Evolutionary conservation across 2,113 vertebrate genomes (phyloP).

Genomic region (Motacilla alba): DNA sequence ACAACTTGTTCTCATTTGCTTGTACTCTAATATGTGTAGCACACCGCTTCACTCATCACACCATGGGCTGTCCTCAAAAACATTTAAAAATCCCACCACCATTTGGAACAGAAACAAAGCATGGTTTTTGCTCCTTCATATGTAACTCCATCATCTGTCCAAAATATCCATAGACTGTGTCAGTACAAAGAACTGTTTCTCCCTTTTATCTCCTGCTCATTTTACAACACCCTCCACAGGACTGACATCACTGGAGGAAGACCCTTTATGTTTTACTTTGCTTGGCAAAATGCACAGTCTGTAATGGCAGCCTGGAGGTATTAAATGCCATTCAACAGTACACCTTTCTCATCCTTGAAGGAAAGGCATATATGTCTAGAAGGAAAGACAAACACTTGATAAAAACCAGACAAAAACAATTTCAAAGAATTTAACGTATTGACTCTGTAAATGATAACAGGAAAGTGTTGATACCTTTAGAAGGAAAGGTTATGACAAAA

Average conservation of each 20-base stretch:
- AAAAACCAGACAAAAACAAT: not conserved
- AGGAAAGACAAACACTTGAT: not conserved
- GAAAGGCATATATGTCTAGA: not conserved
- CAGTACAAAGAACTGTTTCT: not conserved
- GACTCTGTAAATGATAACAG: not conserved
- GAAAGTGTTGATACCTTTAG: not conserved
- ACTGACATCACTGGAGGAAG: not conserved
- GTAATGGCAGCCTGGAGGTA: not conserved
- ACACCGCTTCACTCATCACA: not conserved
- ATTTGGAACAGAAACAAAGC: not conserved
- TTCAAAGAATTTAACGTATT: not conserved
- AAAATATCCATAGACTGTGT: not conserved
- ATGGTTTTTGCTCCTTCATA: not conserved
- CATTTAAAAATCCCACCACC: not conserved
- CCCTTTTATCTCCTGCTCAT: not conserved
- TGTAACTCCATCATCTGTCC: accelerated
- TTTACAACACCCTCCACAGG: not conserved
- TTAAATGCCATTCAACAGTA: not conserved
- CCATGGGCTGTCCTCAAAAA: not conserved
- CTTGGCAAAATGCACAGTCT: not conserved
- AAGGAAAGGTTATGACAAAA: not conserved
- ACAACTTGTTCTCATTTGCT: not conserved
- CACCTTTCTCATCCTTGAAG: not conserved
- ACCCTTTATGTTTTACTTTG: not conserved
- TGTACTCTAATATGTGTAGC: not conserved